Evolutionary conservation across 2,113 vertebrate genomes (phyloP), one percentile per base, ranked within the genome.

Genomic region (Cariama cristata): DNA sequence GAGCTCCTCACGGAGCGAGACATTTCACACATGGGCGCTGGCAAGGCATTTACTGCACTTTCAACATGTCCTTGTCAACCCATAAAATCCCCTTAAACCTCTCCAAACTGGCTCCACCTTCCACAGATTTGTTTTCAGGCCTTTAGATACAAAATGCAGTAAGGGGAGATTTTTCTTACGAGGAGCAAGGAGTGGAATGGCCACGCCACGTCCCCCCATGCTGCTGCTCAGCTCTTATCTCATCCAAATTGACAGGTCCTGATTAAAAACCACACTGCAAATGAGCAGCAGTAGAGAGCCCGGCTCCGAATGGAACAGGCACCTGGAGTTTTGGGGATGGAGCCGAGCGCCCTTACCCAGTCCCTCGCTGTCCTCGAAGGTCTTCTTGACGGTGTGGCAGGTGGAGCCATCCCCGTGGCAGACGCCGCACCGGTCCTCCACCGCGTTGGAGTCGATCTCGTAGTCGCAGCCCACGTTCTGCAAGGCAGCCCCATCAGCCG

Each of bases 391-490:
- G 0, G 99, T 99, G 77, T 98, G 98, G 63, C 99, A 99, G 86
- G 99, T 99, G 38, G 99, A 99, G 55, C 99, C 99, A 0, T 99
- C 99, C 14, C 99, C 99, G 0, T 97, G 98, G 90, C 99, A 99
- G 5, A 99, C 98, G 0, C 99, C 99, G 3, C 99, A 99, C 42
- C 98, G 99, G 92, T 99, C 99, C 98, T 99, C 99, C 6, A 98
- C 64, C 0, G 99, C 99, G 1, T 95, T 97, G 1, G 99, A 99
- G 88, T 99, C 99, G 2, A 99, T 99, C 97, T 99, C 98, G 6
- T 98, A 99, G 98, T 99, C 99, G 3, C 99, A 99, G 97, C 99
- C 99, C 56, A 99, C 96, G 0, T 97, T 99, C 99, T 99, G 98
- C 53, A 97, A 93, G 60, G 62, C 33, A 84, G 17, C 55, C 75